Evolutionary conservation across 1,140 invertebrate species (phyloP).

Genomic region (Drosophila pandora): DNA sequence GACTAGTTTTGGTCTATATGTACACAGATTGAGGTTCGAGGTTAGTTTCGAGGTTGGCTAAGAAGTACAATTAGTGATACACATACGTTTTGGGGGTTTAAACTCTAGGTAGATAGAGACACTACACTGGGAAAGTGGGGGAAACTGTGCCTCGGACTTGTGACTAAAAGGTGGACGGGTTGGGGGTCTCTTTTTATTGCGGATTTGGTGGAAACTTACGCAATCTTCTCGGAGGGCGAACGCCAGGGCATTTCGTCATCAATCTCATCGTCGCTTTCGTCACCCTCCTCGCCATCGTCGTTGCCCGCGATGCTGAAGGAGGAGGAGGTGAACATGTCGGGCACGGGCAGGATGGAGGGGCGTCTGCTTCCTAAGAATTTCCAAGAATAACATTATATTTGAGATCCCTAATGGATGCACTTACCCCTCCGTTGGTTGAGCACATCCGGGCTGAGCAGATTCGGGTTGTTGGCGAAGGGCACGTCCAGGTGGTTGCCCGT

Average conservation of each 20-base stretch:
- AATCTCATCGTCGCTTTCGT: constrained; percentile 94
- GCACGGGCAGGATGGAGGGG: constrained; percentile 94
- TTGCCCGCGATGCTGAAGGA: constrained; percentile 90
- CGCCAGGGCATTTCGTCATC: constrained; percentile 95
- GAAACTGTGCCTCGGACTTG: constrained; percentile 51
- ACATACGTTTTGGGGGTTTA: constrained; percentile 25
- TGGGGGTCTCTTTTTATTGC: not conserved
- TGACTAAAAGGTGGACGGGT: not conserved
- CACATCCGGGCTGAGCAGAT: constrained; percentile 91
- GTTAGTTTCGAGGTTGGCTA: constrained; percentile 14
- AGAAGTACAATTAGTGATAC: constrained; percentile 44
- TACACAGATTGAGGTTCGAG: constrained; percentile 28
- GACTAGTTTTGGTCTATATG: constrained; percentile 18
- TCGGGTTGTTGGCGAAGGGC: constrained; percentile 90
- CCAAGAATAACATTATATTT: not conserved
- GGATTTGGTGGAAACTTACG: constrained; percentile 87
- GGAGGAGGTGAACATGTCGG: constrained; percentile 93
- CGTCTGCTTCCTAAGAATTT: constrained; percentile 88
- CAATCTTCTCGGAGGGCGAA: constrained; percentile 94
- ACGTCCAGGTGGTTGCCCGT: constrained; percentile 91
- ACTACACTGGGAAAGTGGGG: constrained; percentile 30
- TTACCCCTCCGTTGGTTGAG: constrained; percentile 90
- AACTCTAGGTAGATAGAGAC: constrained; percentile 50
- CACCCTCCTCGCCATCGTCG: constrained; percentile 89
- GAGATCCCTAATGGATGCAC: not conserved